Evolutionary conservation across 1,140 invertebrate species (phyloP).

Genomic region (Mactra quadrangularis): DNA sequence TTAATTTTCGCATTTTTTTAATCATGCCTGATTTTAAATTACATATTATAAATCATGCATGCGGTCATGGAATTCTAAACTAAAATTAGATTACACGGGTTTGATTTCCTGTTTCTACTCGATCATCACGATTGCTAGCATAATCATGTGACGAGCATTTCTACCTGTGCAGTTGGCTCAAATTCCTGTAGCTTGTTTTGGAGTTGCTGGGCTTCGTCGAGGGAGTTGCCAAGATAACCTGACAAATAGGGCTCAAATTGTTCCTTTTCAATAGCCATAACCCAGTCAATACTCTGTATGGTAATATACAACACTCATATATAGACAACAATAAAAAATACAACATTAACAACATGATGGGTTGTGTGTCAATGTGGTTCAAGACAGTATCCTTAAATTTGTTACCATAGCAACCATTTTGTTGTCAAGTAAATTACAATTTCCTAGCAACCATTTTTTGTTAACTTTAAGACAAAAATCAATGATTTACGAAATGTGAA

Average conservation of each 20-base stretch:
- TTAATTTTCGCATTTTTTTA: neutral
- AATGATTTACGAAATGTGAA: too few relatives aligned
- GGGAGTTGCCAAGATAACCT: constrained; percentile 84
- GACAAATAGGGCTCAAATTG: constrained; percentile 82
- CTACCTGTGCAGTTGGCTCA: constrained; percentile 86
- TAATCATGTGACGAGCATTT: constrained; percentile 5
- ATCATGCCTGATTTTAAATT: too few relatives aligned
- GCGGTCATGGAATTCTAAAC: constrained; percentile 2
- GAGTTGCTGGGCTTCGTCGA: constrained; percentile 86
- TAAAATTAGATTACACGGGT: constrained; percentile 39
- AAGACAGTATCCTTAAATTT: too few relatives aligned
- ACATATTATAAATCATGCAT: constrained; percentile 2
- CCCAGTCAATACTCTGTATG: constrained; percentile 81
- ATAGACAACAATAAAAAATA: constrained; percentile 36
- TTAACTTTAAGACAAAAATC: too few relatives aligned
- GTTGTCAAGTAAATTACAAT: too few relatives aligned
- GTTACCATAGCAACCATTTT: too few relatives aligned
- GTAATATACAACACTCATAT: constrained; percentile 42
- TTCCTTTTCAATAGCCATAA: constrained; percentile 81
- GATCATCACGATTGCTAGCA: constrained; percentile 25
- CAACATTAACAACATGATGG: too few relatives aligned
- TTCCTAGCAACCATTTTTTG: too few relatives aligned
- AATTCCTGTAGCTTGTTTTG: constrained; percentile 87
- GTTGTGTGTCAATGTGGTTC: too few relatives aligned
- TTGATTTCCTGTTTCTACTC: constrained; percentile 3